phyloP scores from a whole-genome alignment of 1,140 invertebrate genomes.

The Akabosia matsudoensis region DNA sequence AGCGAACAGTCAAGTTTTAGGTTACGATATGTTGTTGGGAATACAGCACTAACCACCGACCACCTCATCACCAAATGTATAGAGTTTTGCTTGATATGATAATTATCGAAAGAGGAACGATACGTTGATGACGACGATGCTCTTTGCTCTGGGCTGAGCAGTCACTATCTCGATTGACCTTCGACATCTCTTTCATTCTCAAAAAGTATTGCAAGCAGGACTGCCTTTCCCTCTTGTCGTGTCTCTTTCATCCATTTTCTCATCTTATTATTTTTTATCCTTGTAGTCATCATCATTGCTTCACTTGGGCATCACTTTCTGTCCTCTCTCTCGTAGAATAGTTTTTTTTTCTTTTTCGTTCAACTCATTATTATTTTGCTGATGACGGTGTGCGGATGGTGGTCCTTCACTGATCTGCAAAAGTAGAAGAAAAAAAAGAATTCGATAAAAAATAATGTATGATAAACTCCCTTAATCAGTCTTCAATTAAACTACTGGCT shows the following conservation, averaged over 20 bases:
- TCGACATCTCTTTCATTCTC: slow-evolving; percentile 8
- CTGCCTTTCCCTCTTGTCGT: background rate
- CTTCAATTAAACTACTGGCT: background rate
- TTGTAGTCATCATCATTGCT: background rate
- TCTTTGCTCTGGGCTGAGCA: slow-evolving; percentile 6
- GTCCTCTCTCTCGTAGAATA: no score
- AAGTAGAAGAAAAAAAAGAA: background rate
- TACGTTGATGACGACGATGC: background rate
- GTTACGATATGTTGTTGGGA: no score
- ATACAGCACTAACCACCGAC: no score
- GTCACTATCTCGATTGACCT: background rate
- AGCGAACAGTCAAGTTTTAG: no score
- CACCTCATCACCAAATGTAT: no score
- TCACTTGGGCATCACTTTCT: no score
- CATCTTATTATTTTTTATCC: no score
- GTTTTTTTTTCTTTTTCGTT: background rate
- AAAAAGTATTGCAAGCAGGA: background rate
- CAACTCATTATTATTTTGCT: background rate
- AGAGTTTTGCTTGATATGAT: background rate
- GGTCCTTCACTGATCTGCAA: background rate
- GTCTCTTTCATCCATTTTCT: background rate
- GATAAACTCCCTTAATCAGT: background rate
- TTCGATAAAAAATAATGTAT: background rate
- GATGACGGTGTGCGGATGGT: background rate
- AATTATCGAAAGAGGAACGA: background rate